Conservation (phyloP, 2,797 vertebrate species). For the Chromis chromis region DNA sequence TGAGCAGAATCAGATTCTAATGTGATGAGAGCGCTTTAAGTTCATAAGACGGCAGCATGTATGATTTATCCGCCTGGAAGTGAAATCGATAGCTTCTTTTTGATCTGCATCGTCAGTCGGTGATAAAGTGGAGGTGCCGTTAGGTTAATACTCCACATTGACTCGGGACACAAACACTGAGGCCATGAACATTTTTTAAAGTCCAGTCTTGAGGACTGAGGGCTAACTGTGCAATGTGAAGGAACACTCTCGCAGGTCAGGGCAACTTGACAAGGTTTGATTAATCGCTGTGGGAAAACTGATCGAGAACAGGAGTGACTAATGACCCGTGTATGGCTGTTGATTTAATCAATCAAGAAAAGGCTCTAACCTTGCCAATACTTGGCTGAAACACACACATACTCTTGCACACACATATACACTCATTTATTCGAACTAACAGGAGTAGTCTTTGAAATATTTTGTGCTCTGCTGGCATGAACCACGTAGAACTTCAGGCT, state of each 20-base stretch:
- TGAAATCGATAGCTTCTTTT: conserved; percentile 54
- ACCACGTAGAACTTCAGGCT: background rate
- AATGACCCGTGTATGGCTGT: conserved; percentile 73
- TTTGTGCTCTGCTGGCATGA: background rate
- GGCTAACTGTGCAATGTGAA: conserved; percentile 54
- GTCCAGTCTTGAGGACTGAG: conserved; percentile 41
- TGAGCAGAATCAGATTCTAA: conserved; percentile 43
- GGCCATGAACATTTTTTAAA: conserved; percentile 40
- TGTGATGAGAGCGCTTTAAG: conserved; percentile 29
- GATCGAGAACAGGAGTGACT: conserved; percentile 74
- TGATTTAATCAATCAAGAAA: conserved; percentile 81
- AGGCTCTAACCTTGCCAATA: conserved; percentile 76
- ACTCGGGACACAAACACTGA: conserved; percentile 45
- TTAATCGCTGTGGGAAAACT: conserved; percentile 79
- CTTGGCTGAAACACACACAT: conserved; percentile 37
- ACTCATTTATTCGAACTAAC: conserved; percentile 14
- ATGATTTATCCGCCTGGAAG: conserved; percentile 51
- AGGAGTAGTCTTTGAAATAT: conserved; percentile 9
- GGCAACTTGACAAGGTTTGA: conserved; percentile 74
- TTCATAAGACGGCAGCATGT: conserved; percentile 19
- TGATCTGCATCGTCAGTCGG: conserved; percentile 45
- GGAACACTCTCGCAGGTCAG: conserved; percentile 62
- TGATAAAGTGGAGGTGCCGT: conserved; percentile 49
- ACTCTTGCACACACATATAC: conserved; percentile 5
- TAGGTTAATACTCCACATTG: conserved; percentile 31